phyloP scores from a whole-genome alignment of 2,113 vertebrate genomes.

The Semicossyphus pulcher region DNA sequence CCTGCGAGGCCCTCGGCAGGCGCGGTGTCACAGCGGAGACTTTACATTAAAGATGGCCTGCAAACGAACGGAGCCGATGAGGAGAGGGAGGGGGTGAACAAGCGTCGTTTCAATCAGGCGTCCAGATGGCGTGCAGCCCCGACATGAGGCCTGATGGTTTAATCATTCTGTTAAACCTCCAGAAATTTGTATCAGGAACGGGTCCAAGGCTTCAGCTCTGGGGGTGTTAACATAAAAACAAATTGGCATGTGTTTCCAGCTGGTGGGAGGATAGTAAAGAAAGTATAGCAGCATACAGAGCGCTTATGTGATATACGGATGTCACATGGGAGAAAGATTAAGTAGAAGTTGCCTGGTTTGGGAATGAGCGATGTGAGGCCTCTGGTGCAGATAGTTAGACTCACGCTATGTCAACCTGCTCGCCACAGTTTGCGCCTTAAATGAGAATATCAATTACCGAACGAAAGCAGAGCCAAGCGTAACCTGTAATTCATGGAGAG shows the following conservation, averaged over 20 bases:
- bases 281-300: neutral
- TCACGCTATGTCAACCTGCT: constrained; percentile 50
- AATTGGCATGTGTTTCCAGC: constrained; percentile 71
- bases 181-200: constrained; percentile 51
- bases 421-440: constrained; percentile 59
- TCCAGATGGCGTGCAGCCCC: constrained; percentile 48
- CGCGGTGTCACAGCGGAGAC: constrained; percentile 37
- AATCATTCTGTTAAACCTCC: constrained; percentile 63
- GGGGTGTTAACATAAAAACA: constrained; percentile 70
- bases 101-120: constrained; percentile 60
- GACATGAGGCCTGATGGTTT: constrained; percentile 53
- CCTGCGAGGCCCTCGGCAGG: constrained; percentile 23
- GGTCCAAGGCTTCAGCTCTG: constrained; percentile 47
- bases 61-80: constrained; percentile 56
- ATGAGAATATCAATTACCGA: constrained; percentile 68
- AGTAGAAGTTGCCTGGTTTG: constrained; percentile 60
- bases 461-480: constrained; percentile 25
- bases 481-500: constrained; percentile 12
- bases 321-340: constrained; percentile 76
- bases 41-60: constrained; percentile 63
- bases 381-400: constrained; percentile 65
- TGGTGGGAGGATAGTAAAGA: constrained; percentile 46
- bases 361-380: constrained; percentile 61
- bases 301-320: constrained; percentile 64
- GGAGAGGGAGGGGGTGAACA: neutral